These are phyloP conservation scores for Aleiodes sp. DNA, from an alignment of 1,140 invertebrate genomes.

Conservation along the genomic window DNA sequence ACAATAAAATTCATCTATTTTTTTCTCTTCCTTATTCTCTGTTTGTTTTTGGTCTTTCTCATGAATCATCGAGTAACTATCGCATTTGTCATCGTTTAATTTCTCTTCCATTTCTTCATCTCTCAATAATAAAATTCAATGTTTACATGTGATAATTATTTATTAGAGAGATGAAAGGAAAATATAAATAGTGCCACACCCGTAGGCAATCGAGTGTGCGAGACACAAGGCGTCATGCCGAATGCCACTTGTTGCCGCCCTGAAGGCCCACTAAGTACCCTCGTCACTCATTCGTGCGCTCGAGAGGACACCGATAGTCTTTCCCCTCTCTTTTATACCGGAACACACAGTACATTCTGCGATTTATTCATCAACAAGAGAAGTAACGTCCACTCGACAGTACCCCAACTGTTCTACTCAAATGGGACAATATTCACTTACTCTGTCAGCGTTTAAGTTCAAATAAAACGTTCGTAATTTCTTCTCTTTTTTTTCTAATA, in stretches of 20 bases:
- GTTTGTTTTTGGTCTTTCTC: background rate
- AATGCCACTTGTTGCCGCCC: constrained; percentile 59
- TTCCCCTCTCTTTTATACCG: constrained; percentile 44
- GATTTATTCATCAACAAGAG: constrained; percentile 45
- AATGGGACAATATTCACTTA: constrained; percentile 1
- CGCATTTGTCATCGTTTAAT: background rate
- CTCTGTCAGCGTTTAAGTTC: background rate
- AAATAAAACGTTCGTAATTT: background rate
- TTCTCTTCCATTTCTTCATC: constrained; percentile 17
- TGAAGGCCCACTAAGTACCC: constrained; percentile 46
- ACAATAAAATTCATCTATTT: no score
- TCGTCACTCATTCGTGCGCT: constrained; percentile 46
- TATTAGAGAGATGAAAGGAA: background rate
- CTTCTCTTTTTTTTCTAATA: background rate
- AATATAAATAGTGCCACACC: constrained; percentile 17
- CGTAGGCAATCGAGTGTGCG: constrained; percentile 22
- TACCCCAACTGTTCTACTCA: constrained; percentile 15
- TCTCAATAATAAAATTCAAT: constrained; percentile 10
- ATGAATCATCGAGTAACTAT: constrained; percentile 26
- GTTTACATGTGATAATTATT: background rate
- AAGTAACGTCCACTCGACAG: constrained; percentile 33
- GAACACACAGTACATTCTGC: constrained; percentile 46
- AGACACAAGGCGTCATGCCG: constrained; percentile 34
- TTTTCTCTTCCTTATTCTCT: background rate
- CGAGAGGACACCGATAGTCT: constrained; percentile 41